Evolutionary conservation across 2,888 invertebrate genomes (phyloP).

Genomic region (Tillus elongatus): DNA sequence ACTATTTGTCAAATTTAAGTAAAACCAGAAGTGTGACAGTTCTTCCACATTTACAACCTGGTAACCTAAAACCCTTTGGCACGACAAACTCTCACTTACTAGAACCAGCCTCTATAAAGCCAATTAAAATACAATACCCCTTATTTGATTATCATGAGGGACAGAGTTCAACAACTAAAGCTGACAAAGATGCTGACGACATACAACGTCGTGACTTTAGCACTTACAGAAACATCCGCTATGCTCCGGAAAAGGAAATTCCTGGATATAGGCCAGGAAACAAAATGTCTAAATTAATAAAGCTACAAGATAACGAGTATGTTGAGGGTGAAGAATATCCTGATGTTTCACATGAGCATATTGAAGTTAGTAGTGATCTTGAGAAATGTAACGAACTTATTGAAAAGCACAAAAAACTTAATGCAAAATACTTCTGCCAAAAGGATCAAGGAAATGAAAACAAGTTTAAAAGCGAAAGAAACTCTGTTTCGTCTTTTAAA

Average conservation of each 20-base stretch:
- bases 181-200: not conserved
- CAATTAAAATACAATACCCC: not conserved
- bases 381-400: slow-evolving; percentile 1
- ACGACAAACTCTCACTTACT: not conserved
- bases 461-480: too few species aligned
- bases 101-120: not conserved
- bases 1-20: not conserved
- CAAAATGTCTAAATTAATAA: not conserved
- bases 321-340: not conserved
- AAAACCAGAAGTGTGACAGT: not conserved
- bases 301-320: not conserved
- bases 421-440: not conserved
- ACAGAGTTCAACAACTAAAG: not conserved
- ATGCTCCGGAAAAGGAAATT: not conserved
- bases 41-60: not conserved
- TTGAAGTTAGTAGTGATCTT: not conserved
- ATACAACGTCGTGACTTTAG: not conserved
- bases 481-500: too few species aligned
- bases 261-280: not conserved
- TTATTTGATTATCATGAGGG: not conserved
- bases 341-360: not conserved
- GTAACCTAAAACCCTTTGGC: not conserved
- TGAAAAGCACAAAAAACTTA: not conserved
- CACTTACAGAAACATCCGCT: not conserved
- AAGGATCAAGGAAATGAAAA: too few species aligned